Base-by-base conservation (phyloP, 2,113 vertebrate species). In the Lonchura striata region DNA sequence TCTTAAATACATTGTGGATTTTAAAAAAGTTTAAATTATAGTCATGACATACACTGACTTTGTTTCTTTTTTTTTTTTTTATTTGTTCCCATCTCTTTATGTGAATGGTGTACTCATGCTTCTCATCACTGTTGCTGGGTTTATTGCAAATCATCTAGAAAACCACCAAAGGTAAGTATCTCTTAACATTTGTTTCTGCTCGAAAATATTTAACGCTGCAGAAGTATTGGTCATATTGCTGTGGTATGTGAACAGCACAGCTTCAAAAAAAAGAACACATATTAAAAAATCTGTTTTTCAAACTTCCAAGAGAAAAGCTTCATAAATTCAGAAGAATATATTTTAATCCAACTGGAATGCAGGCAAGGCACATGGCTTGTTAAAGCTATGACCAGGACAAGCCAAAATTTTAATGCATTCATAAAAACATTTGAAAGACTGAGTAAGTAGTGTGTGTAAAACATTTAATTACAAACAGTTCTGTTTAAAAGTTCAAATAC, bases 121-220 rank as follows among this genome's bases (percentile, higher is more conserved):
- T 71, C 65, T 96, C 60, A 27, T 91, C 88, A n/a, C 83, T 46
- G 16, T 69, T 94, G 70, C 84, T 90, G 96, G 69, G 75, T 54
- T 70, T 69, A 44, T 72, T 74, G 52, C 42, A 66, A 68, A 44
- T 95, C 95, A 42, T n/a, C 88, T 87, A 98, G 98, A 90, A 98
- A 98, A 93, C 97, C 97, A 92, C 98, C 98, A 30, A 98, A 98
- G 98, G 98, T 98, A 96, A 97, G 97, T 74, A 31, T 61, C 13
- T 50, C 64, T 65, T 89, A 90, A 14, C 21, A 17, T 86, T 76
- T 54, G 4, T 57, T 53, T 39, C 70, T 69, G 9, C 42, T 83
- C 69, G 53, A 70, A 86, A 88, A 68, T 53, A 28, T 30, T 71
- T 35, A 71, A 11, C 16, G 50, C 7, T 25, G 20, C 24, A 69